Conservation (phyloP, 1,140 invertebrate genomes). For the Bombus haemorrhoidalis region DNA sequence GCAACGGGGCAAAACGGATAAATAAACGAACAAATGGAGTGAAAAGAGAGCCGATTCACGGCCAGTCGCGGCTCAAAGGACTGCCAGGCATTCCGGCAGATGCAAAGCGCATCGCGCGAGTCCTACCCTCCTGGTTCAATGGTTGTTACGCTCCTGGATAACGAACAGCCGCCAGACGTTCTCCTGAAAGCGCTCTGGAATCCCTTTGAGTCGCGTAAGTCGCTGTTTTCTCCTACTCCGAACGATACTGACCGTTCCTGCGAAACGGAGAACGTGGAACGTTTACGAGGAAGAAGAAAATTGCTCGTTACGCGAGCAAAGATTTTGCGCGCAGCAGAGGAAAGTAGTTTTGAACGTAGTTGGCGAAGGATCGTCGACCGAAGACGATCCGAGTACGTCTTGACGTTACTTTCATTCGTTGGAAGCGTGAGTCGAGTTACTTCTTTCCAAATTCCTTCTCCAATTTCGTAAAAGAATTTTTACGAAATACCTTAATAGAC, state of each 20-base stretch:
- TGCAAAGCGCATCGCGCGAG: slow-evolving; percentile 33
- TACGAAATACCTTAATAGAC: no score
- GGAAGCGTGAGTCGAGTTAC: no score
- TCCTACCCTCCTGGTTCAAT: slow-evolving; percentile 42
- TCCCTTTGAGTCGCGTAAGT: slow-evolving; percentile 44
- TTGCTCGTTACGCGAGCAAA: neutral
- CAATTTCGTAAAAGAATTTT: no score
- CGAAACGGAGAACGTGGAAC: neutral
- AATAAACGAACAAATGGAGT: slow-evolving; percentile 39
- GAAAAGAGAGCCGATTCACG: neutral
- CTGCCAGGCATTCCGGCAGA: slow-evolving; percentile 39
- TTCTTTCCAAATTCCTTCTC: no score
- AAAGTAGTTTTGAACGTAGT: no score
- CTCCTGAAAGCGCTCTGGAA: slow-evolving; percentile 39
- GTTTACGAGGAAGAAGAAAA: neutral
- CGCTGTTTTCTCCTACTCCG: neutral
- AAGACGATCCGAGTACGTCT: no score
- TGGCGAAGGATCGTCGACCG: no score
- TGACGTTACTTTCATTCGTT: no score
- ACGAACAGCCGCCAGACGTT: slow-evolving; percentile 52
- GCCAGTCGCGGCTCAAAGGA: slow-evolving; percentile 43
- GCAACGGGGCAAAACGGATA: slow-evolving; percentile 2
- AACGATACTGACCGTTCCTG: neutral
- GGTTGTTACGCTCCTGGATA: slow-evolving; percentile 41
- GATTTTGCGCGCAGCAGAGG: neutral